Evolutionary conservation across 2,113 vertebrate genomes (phyloP).

Genomic region (Mesocricetus auratus): DNA sequence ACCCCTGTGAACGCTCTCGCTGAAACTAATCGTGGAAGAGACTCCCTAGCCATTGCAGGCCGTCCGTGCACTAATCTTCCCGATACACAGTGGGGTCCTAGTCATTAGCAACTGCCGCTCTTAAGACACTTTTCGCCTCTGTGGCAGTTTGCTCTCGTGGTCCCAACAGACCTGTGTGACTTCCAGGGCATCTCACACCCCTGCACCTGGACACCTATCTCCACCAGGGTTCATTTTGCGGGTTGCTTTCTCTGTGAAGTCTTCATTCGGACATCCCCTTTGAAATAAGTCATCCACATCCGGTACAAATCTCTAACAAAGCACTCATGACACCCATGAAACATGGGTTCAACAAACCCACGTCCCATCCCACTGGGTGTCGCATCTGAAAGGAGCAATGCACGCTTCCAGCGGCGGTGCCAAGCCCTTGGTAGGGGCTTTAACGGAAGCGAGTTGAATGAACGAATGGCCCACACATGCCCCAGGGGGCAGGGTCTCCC

Average conservation of each 20-base stretch:
- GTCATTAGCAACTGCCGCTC: background rate
- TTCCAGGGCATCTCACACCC: background rate
- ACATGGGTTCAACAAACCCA: background rate
- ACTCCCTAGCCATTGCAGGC: background rate
- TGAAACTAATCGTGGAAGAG: background rate
- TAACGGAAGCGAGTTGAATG: background rate
- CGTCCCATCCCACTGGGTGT: background rate
- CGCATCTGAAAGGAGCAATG: background rate
- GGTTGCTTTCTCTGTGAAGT: background rate
- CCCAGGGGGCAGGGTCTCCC: background rate
- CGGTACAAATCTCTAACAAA: background rate
- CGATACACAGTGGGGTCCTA: background rate
- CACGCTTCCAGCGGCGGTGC: background rate
- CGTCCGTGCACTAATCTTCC: background rate
- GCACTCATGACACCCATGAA: background rate
- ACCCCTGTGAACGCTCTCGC: background rate
- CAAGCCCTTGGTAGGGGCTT: background rate
- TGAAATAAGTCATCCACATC: background rate
- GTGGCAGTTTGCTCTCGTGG: background rate
- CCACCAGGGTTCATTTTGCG: background rate
- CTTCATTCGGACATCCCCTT: constrained; percentile 4
- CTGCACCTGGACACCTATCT: background rate
- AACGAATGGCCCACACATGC: background rate
- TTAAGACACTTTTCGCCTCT: background rate
- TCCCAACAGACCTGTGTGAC: background rate